phyloP scores from a whole-genome alignment of 1,140 invertebrate genomes.

The Capitella teleta region DNA sequence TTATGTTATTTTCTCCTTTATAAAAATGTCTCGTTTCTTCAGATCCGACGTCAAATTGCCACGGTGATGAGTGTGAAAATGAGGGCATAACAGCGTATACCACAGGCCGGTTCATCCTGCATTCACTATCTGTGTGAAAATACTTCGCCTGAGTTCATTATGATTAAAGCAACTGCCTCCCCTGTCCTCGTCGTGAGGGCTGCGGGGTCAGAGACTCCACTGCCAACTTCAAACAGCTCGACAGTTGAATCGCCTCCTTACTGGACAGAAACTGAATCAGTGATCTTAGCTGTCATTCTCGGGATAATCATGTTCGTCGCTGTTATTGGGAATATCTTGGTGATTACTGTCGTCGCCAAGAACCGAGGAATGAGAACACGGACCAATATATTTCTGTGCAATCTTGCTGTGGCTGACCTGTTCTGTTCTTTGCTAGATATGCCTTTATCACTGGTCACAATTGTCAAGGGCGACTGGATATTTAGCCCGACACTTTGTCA shows the following conservation, averaged over 20 bases:
- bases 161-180: too few relatives aligned
- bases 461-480: slow-evolving; percentile 36
- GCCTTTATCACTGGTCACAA: slow-evolving; percentile 41
- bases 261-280: neutral
- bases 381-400: slow-evolving; percentile 44
- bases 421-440: slow-evolving; percentile 38
- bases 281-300: neutral
- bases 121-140: too few relatives aligned
- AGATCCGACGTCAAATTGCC: too few relatives aligned
- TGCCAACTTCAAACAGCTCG: too few relatives aligned
- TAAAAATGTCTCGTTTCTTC: too few relatives aligned
- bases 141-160: too few relatives aligned
- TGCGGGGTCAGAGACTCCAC: too few relatives aligned
- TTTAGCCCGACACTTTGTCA: slow-evolving; percentile 32
- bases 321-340: slow-evolving; percentile 6
- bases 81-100: too few relatives aligned
- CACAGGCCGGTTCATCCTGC: too few relatives aligned
- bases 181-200: too few relatives aligned
- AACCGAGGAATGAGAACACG: slow-evolving; percentile 42
- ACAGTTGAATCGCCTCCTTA: neutral
- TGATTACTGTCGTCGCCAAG: neutral
- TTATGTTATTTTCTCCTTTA: too few relatives aligned
- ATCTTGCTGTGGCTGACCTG: slow-evolving; percentile 44
- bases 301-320: neutral
- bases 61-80: too few relatives aligned